Percentiles rank a stretch among this genome's conserved stretches.
These are phyloP conservation scores for Ganaspis brasiliensis DNA, from an alignment of 2,888 invertebrate genomes.

Conservation along the genomic window DNA sequence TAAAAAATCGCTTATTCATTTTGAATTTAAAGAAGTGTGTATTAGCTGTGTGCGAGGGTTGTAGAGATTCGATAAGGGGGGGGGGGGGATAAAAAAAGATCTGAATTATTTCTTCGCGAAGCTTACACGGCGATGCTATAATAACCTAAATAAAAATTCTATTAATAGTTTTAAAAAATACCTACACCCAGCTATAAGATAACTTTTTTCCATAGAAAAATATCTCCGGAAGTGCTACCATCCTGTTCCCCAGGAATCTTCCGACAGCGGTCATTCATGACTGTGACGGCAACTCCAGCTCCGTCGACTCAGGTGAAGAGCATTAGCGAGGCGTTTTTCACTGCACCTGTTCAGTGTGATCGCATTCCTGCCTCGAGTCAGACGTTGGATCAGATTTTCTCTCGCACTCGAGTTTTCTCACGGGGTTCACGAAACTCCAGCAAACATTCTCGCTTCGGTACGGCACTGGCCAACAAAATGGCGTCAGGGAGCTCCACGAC, in stretches of 20 bases:
- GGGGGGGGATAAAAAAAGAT: no score
- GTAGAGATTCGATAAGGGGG: no score
- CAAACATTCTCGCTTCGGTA: conserved; percentile 82
- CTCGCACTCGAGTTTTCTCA: conserved; percentile 47
- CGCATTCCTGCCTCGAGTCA: conserved; percentile 54
- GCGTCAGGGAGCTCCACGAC: conserved; percentile 83
- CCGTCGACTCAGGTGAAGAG: conserved; percentile 28
- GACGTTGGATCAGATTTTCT: conserved; percentile 27
- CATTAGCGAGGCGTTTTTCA: conserved; percentile 75
- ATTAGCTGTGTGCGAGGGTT: no score
- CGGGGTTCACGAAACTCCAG: conserved; percentile 77
- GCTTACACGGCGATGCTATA: no score
- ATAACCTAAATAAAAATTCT: no score
- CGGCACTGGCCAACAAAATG: conserved; percentile 84
- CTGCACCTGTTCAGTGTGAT: conserved; percentile 57
- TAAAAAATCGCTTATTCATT: no score
- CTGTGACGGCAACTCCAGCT: conserved; percentile 22
- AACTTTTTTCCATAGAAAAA: conserved; percentile 81
- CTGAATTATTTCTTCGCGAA: no score
- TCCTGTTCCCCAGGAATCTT: conserved; percentile 85
- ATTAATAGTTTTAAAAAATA: no score
- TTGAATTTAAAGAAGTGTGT: no score
- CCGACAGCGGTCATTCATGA: conserved; percentile 81
- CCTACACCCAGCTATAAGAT: no score
- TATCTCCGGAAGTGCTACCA: conserved; percentile 84